A percentile compares a stretch with the other conserved stretches of the same genome.
Conservation (phyloP, 2,888 invertebrate genomes). For the Luperina testacea region DNA sequence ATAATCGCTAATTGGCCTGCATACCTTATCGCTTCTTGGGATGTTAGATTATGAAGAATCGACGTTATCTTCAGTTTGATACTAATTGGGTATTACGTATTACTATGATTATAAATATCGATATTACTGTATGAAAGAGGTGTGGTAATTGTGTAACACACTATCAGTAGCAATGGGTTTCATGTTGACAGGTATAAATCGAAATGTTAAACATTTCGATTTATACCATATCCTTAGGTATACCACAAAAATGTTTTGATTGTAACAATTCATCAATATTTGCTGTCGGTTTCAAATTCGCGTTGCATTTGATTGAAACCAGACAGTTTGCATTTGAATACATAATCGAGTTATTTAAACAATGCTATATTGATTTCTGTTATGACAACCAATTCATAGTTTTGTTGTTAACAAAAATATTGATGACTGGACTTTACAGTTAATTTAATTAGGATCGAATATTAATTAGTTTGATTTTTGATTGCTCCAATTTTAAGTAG, state of each 20-base stretch:
- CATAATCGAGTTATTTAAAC: constrained; percentile 18
- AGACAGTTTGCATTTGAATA: constrained; percentile 26
- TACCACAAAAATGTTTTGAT: not conserved
- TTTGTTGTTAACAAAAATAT: constrained; percentile 14
- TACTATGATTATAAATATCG: not conserved
- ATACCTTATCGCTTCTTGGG: constrained; percentile 7
- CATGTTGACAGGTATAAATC: not conserved
- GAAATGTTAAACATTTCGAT: no score
- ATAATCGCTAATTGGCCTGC: constrained; percentile 44
- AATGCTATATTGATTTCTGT: constrained; percentile 15
- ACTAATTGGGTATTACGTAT: not conserved
- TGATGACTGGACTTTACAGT: not conserved
- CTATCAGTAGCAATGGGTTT: not conserved
- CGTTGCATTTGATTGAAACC: constrained; percentile 27
- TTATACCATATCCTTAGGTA: not conserved
- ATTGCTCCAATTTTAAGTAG: not conserved
- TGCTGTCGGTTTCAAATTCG: constrained; percentile 11
- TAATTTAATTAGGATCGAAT: not conserved
- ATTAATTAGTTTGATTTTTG: not conserved
- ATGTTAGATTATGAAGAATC: not conserved
- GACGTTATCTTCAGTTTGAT: not conserved
- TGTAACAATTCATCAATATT: constrained; percentile 7
- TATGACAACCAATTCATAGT: constrained; percentile 1
- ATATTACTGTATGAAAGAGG: not conserved
- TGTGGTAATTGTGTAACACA: not conserved